Evolutionary conservation across 2,113 vertebrate genomes (phyloP).

Genomic region (Columba janthina): DNA sequence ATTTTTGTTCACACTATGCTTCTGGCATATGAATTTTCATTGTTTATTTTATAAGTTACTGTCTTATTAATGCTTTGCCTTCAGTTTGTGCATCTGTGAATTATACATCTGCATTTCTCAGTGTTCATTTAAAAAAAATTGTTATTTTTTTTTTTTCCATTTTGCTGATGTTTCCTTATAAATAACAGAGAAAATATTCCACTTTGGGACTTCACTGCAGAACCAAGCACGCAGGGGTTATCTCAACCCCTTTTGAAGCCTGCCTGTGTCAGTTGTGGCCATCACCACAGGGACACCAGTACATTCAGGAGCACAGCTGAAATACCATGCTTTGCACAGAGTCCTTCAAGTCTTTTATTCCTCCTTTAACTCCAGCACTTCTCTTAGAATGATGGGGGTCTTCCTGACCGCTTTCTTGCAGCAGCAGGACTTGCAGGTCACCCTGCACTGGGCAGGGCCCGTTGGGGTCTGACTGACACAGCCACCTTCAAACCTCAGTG

Average conservation of each 20-base stretch:
- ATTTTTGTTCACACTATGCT: not conserved
- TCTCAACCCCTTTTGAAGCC: not conserved
- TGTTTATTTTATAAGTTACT: constrained; percentile 15
- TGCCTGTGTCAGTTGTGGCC: not conserved
- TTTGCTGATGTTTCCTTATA: not conserved
- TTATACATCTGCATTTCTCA: not conserved
- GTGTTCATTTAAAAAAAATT: not conserved
- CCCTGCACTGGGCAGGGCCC: not conserved
- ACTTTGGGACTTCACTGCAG: not conserved
- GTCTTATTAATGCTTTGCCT: not conserved
- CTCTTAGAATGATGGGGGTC: not conserved
- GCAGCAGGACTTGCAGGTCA: not conserved
- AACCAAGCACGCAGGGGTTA: not conserved
- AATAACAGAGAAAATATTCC: not conserved
- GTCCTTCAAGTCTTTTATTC: not conserved
- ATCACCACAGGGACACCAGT: accelerated
- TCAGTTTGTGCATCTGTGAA: not conserved
- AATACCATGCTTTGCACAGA: accelerated
- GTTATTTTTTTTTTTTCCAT: not conserved
- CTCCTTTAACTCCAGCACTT: not conserved
- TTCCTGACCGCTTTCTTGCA: not conserved
- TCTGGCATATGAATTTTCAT: not conserved
- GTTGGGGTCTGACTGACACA: not conserved
- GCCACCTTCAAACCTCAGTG: not conserved
- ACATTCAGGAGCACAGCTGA: not conserved